phyloP scores from a whole-genome alignment of 1,140 invertebrate genomes.

The Conus betulinus region DNA sequence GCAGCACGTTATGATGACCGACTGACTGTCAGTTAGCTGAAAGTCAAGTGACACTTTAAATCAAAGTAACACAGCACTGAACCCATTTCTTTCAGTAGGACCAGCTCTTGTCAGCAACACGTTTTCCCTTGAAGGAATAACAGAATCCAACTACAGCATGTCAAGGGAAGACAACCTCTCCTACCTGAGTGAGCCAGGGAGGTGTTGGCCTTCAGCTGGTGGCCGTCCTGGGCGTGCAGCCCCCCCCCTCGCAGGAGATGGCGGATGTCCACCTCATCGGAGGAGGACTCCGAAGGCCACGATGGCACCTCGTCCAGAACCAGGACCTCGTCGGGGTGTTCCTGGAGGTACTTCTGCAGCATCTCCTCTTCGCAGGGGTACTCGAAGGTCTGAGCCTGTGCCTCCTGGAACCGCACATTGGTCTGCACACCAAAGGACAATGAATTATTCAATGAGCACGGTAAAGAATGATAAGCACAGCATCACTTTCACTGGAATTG shows the following conservation, averaged over 20 bases:
- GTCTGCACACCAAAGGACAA: conserved; percentile 42
- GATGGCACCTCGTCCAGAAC: conserved; percentile 41
- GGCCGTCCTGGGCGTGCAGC: conserved; percentile 4
- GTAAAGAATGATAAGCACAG: too few relatives aligned
- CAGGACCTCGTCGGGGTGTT: conserved; percentile 53
- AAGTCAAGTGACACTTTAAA: too few relatives aligned
- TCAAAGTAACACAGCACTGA: too few relatives aligned
- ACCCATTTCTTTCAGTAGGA: too few relatives aligned
- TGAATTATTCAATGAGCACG: too few relatives aligned
- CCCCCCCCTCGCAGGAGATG: conserved; percentile 33
- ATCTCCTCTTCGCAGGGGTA: conserved; percentile 57
- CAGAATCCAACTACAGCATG: too few relatives aligned
- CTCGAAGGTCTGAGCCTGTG: conserved; percentile 49
- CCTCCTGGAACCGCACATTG: conserved; percentile 57
- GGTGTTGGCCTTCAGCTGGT: conserved; percentile 51
- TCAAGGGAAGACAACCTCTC: background rate
- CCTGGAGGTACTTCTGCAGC: conserved; percentile 50
- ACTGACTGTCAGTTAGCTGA: too few relatives aligned
- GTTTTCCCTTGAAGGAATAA: too few relatives aligned
- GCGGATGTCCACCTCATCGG: conserved; percentile 43
- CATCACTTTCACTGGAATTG: too few relatives aligned
- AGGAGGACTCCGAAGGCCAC: conserved; percentile 38
- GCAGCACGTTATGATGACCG: too few relatives aligned
- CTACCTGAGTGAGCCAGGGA: conserved; percentile 46
- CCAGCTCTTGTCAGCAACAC: too few relatives aligned